These are phyloP conservation scores for Sebastes glaucus DNA, from an alignment of 2,797 vertebrate species.

Conservation along the genomic window DNA sequence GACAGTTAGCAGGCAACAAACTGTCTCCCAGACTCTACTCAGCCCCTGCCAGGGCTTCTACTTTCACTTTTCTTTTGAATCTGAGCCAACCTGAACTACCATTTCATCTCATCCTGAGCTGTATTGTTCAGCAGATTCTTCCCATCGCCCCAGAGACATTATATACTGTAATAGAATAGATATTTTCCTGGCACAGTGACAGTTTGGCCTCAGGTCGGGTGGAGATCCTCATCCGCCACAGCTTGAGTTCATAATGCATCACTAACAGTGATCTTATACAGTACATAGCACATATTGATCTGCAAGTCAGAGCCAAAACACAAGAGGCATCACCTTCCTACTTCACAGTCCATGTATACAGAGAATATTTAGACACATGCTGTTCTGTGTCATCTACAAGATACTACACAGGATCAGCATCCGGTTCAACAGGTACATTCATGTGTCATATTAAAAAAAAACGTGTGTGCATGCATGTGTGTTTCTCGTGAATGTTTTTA, in stretches of 20 bases:
- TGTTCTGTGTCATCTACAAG: not conserved
- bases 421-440: not conserved
- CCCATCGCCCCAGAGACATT: not conserved
- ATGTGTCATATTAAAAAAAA: not conserved
- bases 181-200: constrained; percentile 25
- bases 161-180: constrained; percentile 10
- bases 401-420: not conserved
- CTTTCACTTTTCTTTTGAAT: constrained; percentile 33
- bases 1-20: constrained; percentile 38
- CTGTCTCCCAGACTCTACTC: constrained; percentile 7
- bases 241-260: not conserved
- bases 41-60: constrained; percentile 1
- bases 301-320: not conserved
- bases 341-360: not conserved
- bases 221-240: constrained; percentile 12
- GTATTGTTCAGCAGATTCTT: constrained; percentile 20
- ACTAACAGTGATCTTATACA: not conserved
- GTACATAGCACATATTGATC: constrained; percentile 8
- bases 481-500: not conserved
- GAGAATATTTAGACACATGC: not conserved
- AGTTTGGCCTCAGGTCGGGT: constrained; percentile 38
- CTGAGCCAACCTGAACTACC: constrained; percentile 15
- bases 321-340: not conserved
- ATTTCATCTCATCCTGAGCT: constrained; percentile 18
- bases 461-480: not conserved